A percentile compares a stretch with the other conserved stretches of the same genome.
These are phyloP conservation scores for Numenius arquata DNA, from an alignment of 2,113 vertebrate genomes.

Conservation along the genomic window DNA sequence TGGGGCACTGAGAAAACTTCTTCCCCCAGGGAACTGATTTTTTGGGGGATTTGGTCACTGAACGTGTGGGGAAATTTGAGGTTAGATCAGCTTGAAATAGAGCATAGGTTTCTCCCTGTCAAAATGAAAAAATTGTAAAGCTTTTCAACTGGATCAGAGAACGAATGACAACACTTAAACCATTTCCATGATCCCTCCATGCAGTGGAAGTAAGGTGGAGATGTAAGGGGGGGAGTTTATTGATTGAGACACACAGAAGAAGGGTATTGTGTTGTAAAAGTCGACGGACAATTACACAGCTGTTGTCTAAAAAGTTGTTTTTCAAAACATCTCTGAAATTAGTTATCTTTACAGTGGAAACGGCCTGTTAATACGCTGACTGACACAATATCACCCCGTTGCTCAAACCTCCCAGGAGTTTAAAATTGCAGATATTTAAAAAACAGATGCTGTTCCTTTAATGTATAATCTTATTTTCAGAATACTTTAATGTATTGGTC, in stretches of 20 bases:
- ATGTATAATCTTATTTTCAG: background rate
- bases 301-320: background rate
- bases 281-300: background rate
- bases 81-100: background rate
- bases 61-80: fast-evolving
- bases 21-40: background rate
- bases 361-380: background rate
- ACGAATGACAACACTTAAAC: background rate
- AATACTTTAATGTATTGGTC: background rate
- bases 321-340: background rate
- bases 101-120: fast-evolving
- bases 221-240: background rate
- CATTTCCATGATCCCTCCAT: background rate
- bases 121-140: background rate
- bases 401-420: background rate
- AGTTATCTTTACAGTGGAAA: background rate
- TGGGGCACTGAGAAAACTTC: background rate
- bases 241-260: background rate
- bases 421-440: background rate
- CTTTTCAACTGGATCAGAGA: background rate
- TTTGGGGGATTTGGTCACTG: background rate
- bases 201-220: background rate
- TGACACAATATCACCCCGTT: background rate
- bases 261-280: background rate
- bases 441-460: background rate